These are phyloP conservation scores for Eurois occulta DNA, from an alignment of 2,888 invertebrate species.

Conservation along the genomic window DNA sequence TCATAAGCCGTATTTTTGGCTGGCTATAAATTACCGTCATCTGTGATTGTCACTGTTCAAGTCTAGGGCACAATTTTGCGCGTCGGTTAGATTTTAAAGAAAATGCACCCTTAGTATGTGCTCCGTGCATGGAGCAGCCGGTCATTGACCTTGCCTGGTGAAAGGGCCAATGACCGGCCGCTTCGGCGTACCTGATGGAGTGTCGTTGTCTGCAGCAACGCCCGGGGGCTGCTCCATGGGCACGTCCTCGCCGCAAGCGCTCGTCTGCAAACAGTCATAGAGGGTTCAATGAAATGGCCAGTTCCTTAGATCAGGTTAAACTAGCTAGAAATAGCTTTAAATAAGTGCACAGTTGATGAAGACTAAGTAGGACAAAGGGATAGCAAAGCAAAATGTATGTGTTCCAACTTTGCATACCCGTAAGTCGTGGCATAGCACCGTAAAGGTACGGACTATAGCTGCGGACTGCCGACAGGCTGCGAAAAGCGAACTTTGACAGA, in stretches of 20 bases:
- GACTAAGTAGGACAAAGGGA: too few species aligned
- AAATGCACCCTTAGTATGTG: background rate
- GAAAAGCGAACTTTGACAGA: background rate
- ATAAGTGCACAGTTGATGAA: background rate
- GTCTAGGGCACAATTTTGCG: background rate
- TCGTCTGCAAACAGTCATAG: constrained; percentile 9
- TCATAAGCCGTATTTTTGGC: background rate
- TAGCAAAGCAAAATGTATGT: background rate
- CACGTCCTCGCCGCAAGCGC: background rate
- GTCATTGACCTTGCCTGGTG: background rate
- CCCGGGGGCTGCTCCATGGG: background rate
- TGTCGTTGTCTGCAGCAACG: background rate
- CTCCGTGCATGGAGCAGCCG: background rate
- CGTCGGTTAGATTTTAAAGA: background rate
- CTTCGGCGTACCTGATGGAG: constrained; percentile 23
- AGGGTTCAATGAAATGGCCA: background rate
- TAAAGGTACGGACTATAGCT: background rate
- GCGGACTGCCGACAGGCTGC: background rate
- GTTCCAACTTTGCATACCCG: background rate
- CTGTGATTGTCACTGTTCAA: background rate
- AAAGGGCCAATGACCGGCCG: background rate
- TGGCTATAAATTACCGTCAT: background rate
- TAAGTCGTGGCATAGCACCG: too few species aligned
- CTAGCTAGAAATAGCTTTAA: background rate
- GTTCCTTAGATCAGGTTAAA: background rate